phyloP scores from a whole-genome alignment of 2,888 invertebrate genomes.

The Protophormia terraenovae region DNA sequence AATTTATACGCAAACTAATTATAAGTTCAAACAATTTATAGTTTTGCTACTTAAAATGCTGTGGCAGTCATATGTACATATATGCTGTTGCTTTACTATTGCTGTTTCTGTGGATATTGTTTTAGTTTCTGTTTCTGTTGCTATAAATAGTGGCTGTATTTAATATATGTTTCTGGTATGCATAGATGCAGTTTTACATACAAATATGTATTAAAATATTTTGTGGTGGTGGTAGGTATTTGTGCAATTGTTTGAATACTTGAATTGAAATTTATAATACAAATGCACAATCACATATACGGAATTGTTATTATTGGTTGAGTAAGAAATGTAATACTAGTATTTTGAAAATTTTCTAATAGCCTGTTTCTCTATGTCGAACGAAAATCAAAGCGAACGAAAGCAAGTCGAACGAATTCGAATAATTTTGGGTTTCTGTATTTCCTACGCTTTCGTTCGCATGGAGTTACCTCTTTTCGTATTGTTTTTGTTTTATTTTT shows the following conservation, averaged over 20 bases:
- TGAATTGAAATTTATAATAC: constrained; percentile 17
- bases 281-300: background rate
- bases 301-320: background rate
- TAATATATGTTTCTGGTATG: background rate
- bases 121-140: background rate
- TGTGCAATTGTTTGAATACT: constrained; percentile 33
- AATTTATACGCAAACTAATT: background rate
- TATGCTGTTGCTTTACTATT: background rate
- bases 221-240: constrained; percentile 11
- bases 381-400: too few relatives aligned
- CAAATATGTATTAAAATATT: constrained; percentile 4
- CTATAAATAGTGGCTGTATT: background rate
- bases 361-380: too few relatives aligned
- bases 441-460: too few relatives aligned
- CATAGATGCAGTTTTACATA: background rate
- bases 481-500: too few relatives aligned
- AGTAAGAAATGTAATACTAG: too few relatives aligned
- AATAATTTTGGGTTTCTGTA: too few relatives aligned
- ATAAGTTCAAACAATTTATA: background rate
- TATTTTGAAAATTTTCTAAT: too few relatives aligned
- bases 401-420: too few relatives aligned
- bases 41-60: background rate
- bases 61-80: background rate
- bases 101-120: background rate
- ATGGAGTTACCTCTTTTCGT: too few relatives aligned